phyloP scores from a whole-genome alignment of 2,888 invertebrate genomes.

The Oscheius myriophilus region DNA sequence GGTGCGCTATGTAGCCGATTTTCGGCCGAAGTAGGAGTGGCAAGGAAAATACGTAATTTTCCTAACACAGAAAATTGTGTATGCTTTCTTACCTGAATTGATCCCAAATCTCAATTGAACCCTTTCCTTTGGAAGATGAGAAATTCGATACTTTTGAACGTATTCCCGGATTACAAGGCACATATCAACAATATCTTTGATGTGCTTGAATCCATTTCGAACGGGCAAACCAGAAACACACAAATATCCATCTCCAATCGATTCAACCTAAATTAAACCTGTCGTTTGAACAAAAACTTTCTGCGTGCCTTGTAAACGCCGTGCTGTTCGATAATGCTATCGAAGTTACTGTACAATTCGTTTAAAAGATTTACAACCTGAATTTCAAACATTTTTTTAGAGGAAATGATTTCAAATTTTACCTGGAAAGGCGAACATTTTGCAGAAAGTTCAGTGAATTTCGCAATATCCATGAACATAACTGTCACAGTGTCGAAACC shows the following conservation, averaged over 20 bases:
- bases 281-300: no score
- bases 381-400: background rate
- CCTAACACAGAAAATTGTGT: no score
- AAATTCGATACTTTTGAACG: conserved; percentile 50
- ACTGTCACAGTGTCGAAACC: conserved; percentile 65
- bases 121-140: conserved; percentile 62
- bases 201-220: conserved; percentile 60
- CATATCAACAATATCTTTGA: conserved; percentile 61
- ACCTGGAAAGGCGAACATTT: conserved; percentile 67
- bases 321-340: conserved; percentile 62
- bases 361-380: conserved; percentile 66
- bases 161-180: conserved; percentile 59
- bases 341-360: conserved; percentile 63
- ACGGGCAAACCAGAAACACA: conserved; percentile 66
- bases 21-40: no score
- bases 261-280: conserved; percentile 66
- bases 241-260: conserved; percentile 67
- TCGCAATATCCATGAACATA: conserved; percentile 68
- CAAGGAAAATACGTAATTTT: no score
- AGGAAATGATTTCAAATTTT: no score
- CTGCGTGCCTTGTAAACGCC: conserved; percentile 60
- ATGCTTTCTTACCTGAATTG: conserved; percentile 47
- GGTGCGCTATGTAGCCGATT: no score
- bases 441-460: conserved; percentile 63
- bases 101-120: conserved; percentile 65